Evolutionary conservation across 1,140 invertebrate genomes (phyloP), one percentile per base, ranked within the genome.

Genomic region (Lordiphosa mommai): DNA sequence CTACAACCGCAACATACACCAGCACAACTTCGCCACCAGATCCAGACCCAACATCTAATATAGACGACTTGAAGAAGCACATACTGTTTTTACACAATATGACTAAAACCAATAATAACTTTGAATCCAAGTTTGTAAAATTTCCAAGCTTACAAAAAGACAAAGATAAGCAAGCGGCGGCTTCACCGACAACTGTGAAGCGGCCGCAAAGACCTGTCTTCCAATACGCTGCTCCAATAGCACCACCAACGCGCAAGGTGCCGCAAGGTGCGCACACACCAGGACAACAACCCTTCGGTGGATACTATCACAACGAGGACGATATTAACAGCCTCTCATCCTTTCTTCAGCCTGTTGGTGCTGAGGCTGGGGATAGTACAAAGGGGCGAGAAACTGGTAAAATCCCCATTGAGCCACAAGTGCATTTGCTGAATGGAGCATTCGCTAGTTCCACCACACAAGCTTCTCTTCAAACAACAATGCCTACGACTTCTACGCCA

Each of bases 51-150:
- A 70, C 63, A 10, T 82, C 70, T 0, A 86, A 89, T 43, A 89
- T 89, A 17, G 87, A 89, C 33, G 88, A 89, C 48, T 49, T 89
- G 8, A 89, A 89, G 41, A 88, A 88, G 17, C 88, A 89, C 20
- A 86, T 89, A 20, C 60, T 88, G 2, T 88, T 88, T 49, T 48
- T 89, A 41, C 87, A 89, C 40, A 89, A 89, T 47, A 70, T 88
- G 47, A 89, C 87, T 4, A 88, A 88, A 46, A 74, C 68, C 20
- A 72, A 88, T 46, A 86, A 68, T 17, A 88, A 82, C 41, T 89
- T 89, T 41, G 82, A 89, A 56, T 88, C 86, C 1, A 89, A 89
- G 60, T 89, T 89, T 57, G 88, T 89, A 4, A 88, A 88, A 17
- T 89, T 89, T 40, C 87, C 87, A 1, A 88, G 76, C 20, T 34